A percentile compares a stretch with the other conserved stretches of the same genome.
These are phyloP conservation scores for Hydrozoanthus gracilis DNA, from an alignment of 92 coral and sea anemone genomes.

Conservation along the genomic window DNA sequence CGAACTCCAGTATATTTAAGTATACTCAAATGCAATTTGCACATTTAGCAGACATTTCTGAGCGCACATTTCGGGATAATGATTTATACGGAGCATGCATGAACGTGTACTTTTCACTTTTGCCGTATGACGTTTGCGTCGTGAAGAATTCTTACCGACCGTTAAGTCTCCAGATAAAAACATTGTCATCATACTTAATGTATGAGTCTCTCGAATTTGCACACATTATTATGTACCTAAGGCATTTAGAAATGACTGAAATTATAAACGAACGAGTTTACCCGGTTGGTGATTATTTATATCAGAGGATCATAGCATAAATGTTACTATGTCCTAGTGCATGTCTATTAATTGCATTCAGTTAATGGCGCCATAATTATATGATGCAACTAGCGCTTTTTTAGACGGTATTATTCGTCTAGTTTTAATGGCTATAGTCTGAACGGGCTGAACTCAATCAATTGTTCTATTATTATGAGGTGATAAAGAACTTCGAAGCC, in stretches of 20 bases:
- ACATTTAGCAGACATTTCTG: conserved; percentile 44
- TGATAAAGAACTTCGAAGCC: conserved; percentile 3
- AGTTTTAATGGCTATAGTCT: conserved; percentile 14
- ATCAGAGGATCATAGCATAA: not conserved
- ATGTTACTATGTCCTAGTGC: conserved; percentile 3
- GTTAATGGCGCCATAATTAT: not conserved
- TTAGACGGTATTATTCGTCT: not conserved
- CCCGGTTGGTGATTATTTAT: not conserved
- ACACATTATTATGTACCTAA: not conserved
- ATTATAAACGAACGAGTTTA: conserved; percentile 1
- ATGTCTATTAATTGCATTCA: conserved; percentile 2
- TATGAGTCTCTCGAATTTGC: not conserved
- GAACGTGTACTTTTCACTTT: conserved; percentile 40
- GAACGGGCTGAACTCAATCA: conserved; percentile 6
- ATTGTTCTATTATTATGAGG: not conserved
- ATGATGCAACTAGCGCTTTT: not conserved
- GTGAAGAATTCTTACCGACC: conserved; percentile 1
- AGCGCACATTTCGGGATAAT: conserved; percentile 37
- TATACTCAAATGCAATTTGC: conserved; percentile 50
- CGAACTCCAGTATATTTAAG: conserved; percentile 49
- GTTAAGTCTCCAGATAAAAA: conserved; percentile 3
- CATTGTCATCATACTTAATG: not conserved
- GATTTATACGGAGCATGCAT: conserved; percentile 44
- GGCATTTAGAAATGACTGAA: conserved; percentile 4
- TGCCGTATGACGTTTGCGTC: not conserved